A percentile compares a stretch with the other conserved stretches of the same genome.
phyloP scores from a whole-genome alignment of 2,113 vertebrate species.

The Trinectes maculatus region DNA sequence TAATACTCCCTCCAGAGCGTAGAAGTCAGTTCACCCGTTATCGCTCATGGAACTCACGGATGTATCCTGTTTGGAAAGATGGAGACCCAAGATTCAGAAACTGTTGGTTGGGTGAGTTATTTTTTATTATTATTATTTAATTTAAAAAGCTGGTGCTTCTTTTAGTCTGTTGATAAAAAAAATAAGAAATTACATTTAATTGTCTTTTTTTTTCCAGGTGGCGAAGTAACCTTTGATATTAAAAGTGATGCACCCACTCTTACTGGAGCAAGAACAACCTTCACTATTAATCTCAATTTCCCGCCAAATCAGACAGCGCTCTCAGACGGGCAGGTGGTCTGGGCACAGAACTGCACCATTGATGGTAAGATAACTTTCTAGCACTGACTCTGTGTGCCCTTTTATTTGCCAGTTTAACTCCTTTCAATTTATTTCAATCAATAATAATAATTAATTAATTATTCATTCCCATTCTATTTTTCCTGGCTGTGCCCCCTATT shows the following conservation, averaged over 20 bases:
- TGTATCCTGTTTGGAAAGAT: constrained; percentile 89
- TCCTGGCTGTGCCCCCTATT: not conserved
- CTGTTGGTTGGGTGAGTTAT: constrained; percentile 87
- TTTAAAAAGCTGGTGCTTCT: not conserved
- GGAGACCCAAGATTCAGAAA: constrained; percentile 76
- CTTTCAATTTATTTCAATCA: too few relatives aligned
- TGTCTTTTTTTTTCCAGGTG: constrained; percentile 78
- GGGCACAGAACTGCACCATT: constrained; percentile 85
- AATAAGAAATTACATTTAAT: not conserved
- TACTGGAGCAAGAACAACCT: constrained; percentile 86
- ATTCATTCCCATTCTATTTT: not conserved
- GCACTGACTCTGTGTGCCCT: not conserved
- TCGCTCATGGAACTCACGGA: constrained; percentile 84
- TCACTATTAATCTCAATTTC: constrained; percentile 86
- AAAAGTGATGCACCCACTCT: constrained; percentile 90
- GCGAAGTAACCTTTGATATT: constrained; percentile 86
- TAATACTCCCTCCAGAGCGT: constrained; percentile 61
- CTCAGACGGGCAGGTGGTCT: constrained; percentile 87
- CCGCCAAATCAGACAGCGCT: constrained; percentile 86
- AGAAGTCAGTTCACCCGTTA: constrained; percentile 75
- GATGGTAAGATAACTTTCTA: constrained; percentile 78
- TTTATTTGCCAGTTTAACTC: too few relatives aligned
- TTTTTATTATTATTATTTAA: not conserved
- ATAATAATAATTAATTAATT: too few relatives aligned
- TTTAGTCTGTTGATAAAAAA: not conserved